A percentile compares a stretch with the other conserved stretches of the same genome.
Evolutionary conservation across 2,888 invertebrate species (phyloP).

Genomic region (Cephus pulcher): DNA sequence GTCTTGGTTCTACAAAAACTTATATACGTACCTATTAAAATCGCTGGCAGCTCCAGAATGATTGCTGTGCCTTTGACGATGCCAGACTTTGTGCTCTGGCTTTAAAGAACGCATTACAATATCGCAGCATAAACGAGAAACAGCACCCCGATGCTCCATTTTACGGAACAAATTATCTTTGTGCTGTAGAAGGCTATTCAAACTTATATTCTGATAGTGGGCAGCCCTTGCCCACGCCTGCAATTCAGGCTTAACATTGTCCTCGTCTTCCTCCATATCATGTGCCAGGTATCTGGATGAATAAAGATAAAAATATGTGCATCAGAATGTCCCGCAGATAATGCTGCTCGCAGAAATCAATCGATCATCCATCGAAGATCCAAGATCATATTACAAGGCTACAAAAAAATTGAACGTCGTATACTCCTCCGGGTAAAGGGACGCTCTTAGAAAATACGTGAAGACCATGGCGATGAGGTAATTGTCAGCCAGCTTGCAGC

Average conservation of each 20-base stretch:
- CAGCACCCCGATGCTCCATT: constrained; percentile 68
- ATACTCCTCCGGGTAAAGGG: constrained; percentile 65
- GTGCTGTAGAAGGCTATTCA: constrained; percentile 55
- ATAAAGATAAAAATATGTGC: constrained; percentile 5
- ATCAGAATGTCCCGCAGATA: not conserved
- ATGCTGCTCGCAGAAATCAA: not conserved
- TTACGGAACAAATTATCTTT: constrained; percentile 59
- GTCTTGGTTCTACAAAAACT: not conserved
- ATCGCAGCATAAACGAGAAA: constrained; percentile 68
- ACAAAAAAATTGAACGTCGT: constrained; percentile 69
- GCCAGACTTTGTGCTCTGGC: constrained; percentile 52
- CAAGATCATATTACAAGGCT: constrained; percentile 66
- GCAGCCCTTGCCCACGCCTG: constrained; percentile 57
- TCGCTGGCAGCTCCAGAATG: constrained; percentile 52
- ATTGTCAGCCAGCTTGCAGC: constrained; percentile 69
- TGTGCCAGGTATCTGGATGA: constrained; percentile 68
- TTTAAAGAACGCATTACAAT: constrained; percentile 58
- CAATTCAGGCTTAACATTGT: constrained; percentile 67
- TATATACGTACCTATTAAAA: constrained; percentile 28
- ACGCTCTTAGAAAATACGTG: constrained; percentile 70
- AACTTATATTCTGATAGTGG: constrained; percentile 42
- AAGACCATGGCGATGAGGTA: constrained; percentile 71
- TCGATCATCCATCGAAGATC: not conserved
- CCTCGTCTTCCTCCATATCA: constrained; percentile 73
- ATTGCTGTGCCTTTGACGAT: constrained; percentile 45